Percentiles rank a stretch among this genome's conserved stretches.
These are phyloP conservation scores for Climacteris rufus DNA, from an alignment of 2,113 vertebrate genomes.

Conservation along the genomic window DNA sequence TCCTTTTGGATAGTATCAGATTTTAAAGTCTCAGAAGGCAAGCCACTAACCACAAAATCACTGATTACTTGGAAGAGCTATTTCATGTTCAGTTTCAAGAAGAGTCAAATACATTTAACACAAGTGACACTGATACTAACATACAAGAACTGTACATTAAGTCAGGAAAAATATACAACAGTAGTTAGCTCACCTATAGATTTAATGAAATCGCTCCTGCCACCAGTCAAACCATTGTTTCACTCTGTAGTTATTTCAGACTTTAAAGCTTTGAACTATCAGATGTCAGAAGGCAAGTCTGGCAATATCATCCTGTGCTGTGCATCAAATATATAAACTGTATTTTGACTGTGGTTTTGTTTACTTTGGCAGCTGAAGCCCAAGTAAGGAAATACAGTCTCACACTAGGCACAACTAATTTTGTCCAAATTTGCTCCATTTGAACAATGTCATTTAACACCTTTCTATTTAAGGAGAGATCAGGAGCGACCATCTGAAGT, in stretches of 20 bases:
- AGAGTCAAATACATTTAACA: background rate
- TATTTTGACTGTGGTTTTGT: background rate
- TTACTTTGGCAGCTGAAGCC: background rate
- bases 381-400: background rate
- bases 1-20: background rate
- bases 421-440: background rate
- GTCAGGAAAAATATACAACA: background rate
- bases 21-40: background rate
- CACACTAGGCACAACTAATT: background rate
- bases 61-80: background rate
- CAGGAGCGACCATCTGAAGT: background rate
- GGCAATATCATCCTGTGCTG: background rate
- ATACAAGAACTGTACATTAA: background rate
- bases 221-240: background rate
- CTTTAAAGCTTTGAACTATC: background rate
- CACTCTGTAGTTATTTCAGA: background rate
- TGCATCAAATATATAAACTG: background rate
- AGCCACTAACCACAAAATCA: background rate
- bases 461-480: background rate
- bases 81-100: background rate
- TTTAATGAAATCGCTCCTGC: background rate
- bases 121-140: background rate
- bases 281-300: background rate
- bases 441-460: background rate
- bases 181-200: background rate